Base-by-base conservation (phyloP, 2,797 vertebrate genomes). In the Falco concolor region DNA sequence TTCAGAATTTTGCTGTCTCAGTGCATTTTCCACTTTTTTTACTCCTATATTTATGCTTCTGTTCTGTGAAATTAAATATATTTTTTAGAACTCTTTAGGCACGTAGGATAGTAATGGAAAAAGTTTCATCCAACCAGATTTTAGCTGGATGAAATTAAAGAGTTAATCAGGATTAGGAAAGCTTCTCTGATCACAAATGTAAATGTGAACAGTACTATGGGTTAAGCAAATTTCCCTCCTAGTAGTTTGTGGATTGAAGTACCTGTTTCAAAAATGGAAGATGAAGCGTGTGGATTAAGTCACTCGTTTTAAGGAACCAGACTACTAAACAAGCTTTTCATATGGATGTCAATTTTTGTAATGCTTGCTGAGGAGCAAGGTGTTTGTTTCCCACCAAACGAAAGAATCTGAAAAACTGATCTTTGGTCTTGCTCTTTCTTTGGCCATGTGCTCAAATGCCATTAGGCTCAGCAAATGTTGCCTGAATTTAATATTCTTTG, bases 401-500 rank as follows among this genome's bases (percentile, higher is more conserved):
- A 60, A 67, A 65, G 38, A 80, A 7, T 36, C 54, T 91, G 69
- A 75, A 92, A 90, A 27, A 63, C 1, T 23, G 38, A 77, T 80
- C 59, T 72, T 80, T 63, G 61, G 23, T 80, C 61, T 86, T 80
- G 27, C 28, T 72, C 9, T 72, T 50, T 94, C 80, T 90, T 57
- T 88, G 68, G 24, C 80, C 52, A 20, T 52, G 50, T 86, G 47
- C 59, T 94, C 34, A 36, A 87, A 70, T 0, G 1, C 54, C 70
- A 60, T 94, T 76, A 79, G n/a, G 8, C 65, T 72, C n/a, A 74
- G 74, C 8, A 86, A 81, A 84, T 67, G 73, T n/a, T 78, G 17
- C 68, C 65, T 76, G 80, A 91, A 96, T 87, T 78, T 79, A 90
- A 87, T 88, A 78, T 79, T 79, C 42, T 76, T 78, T 90, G 91